Evolutionary conservation across 2,113 vertebrate species (phyloP), one percentile per base, ranked within the genome.

Genomic region (Notarius quadriscutis): DNA sequence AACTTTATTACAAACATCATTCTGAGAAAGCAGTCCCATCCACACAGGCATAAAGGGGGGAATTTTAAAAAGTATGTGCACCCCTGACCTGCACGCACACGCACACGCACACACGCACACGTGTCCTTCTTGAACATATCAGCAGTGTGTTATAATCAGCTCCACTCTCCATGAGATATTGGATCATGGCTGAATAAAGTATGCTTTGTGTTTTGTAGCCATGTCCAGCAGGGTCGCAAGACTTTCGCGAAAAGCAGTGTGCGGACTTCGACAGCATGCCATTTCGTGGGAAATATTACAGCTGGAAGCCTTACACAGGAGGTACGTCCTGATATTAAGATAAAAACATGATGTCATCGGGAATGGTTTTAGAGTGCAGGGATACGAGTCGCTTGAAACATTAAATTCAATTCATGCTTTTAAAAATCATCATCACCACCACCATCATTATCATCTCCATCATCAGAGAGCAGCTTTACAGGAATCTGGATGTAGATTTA

Each of bases 291-390:
- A 99, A 99, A 89, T 99, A 98, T 93, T 99, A 99, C 96, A 99
- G 97, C 96, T 99, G 98, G 98, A 99, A 99, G 92, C 98, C 98
- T 89, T 99, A 98, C 95, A 99, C 98, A 92, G 98, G 98, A 95
- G 98, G 98, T 99, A 92, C 91, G 94, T 93, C 90, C n/a, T 69
- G 78, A 69, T 27, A 57, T 14, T 7, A n/a, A 48, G 14, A 67
- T n/a, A 69, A 62, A 65, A 9, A 17, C 22, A 69, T 15, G 27
- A 63, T 5, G 50, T 50, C 51, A n/a, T 53, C 48, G 63, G 62
- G 51, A 25, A 27, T 51, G 60, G 5, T 41, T 82, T 30, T 50
- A 25, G 41, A 27, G 4, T 25, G 63, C 30, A 65, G 7, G 58
- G 60, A 18, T 25, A 63, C 22, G 62, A 11, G 7, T n/a, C 9